Evolutionary conservation across 2,888 invertebrate genomes (phyloP).

Genomic region (Protonemura montana): DNA sequence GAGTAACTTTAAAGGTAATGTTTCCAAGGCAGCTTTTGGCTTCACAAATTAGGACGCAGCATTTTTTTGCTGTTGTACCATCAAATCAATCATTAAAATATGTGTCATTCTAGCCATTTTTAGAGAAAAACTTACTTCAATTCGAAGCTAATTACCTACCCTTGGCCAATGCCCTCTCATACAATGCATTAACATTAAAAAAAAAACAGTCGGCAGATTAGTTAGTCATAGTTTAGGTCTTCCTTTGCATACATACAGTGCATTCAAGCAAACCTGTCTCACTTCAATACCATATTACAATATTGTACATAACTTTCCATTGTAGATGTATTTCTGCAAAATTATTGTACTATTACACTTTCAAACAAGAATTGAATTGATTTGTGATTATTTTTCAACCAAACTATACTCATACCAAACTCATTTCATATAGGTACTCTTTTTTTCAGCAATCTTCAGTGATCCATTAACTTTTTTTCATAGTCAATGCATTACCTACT

Average conservation of each 20-base stretch:
- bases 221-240: constrained; percentile 47
- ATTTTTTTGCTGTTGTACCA: constrained; percentile 43
- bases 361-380: constrained; percentile 27
- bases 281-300: constrained; percentile 47
- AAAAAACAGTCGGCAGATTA: constrained; percentile 46
- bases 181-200: constrained; percentile 43
- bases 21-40: constrained; percentile 46
- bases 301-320: constrained; percentile 48
- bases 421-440: background rate
- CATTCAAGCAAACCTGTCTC: constrained; percentile 48
- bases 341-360: constrained; percentile 49
- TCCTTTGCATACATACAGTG: constrained; percentile 50
- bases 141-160: constrained; percentile 34
- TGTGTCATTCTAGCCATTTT: constrained; percentile 38
- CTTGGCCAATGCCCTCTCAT: constrained; percentile 40
- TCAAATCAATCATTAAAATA: constrained; percentile 33
- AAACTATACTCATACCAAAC: constrained; percentile 9
- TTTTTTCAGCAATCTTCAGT: background rate
- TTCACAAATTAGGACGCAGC: constrained; percentile 44
- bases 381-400: background rate
- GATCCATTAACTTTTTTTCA: background rate
- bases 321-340: constrained; percentile 51
- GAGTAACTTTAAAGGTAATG: constrained; percentile 37
- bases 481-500: background rate
- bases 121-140: constrained; percentile 31